Evolutionary conservation across 2,888 invertebrate species (phyloP).

Genomic region (Agapostemon virescens): DNA sequence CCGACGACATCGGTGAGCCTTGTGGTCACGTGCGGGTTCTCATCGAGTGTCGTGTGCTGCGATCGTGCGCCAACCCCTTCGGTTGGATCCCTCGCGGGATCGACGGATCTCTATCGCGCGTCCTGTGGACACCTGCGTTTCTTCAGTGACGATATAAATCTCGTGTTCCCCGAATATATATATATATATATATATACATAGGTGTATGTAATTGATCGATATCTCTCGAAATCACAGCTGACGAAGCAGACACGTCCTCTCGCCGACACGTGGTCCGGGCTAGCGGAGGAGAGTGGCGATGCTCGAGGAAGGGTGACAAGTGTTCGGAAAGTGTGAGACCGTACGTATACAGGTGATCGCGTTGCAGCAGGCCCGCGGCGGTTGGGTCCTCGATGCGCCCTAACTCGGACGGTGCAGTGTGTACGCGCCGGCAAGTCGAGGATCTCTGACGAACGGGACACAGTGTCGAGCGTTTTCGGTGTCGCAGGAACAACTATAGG

Average conservation of each 20-base stretch:
- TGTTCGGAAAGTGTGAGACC: constrained; percentile 31
- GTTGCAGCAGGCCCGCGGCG: constrained; percentile 30
- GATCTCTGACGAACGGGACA: constrained; percentile 61
- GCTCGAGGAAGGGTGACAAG: neutral
- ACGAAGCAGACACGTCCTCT: neutral
- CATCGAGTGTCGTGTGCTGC: neutral
- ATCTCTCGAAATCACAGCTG: neutral
- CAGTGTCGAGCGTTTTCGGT: constrained; percentile 14
- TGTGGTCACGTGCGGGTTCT: constrained; percentile 58
- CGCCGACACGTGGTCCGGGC: neutral
- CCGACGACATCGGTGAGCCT: constrained; percentile 73
- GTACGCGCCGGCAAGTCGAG: constrained; percentile 57
- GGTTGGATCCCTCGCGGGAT: neutral
- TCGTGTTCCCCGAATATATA: neutral
- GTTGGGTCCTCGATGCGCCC: constrained; percentile 61
- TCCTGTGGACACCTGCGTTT: neutral
- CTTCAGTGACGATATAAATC: neutral
- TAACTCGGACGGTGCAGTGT: constrained; percentile 54
- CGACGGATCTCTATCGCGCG: neutral
- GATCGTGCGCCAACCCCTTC: constrained; percentile 8
- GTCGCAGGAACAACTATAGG: neutral
- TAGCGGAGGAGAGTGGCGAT: neutral
- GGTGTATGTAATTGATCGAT: too few species aligned
- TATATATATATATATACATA: too few species aligned
- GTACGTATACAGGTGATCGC: constrained; percentile 11